phyloP scores from a whole-genome alignment of 2,888 invertebrate genomes.

The Saturnia japonica region DNA sequence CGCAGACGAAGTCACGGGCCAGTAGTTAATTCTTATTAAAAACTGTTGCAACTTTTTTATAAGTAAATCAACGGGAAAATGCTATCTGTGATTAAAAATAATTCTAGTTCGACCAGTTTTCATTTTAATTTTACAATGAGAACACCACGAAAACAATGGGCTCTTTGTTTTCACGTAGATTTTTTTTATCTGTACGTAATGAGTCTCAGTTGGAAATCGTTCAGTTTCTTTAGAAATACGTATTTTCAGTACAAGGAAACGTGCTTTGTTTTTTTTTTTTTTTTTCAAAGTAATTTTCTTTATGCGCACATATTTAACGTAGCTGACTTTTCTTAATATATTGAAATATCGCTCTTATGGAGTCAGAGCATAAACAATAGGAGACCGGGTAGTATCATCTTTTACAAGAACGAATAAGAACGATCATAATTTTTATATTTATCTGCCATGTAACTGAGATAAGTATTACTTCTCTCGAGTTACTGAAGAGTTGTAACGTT shows the following conservation, averaged over 20 bases:
- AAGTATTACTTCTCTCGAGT: too few relatives aligned
- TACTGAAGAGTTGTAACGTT: background rate
- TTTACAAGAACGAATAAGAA: too few relatives aligned
- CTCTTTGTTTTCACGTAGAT: background rate
- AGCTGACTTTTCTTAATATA: too few relatives aligned
- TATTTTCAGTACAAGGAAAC: background rate
- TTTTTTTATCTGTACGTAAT: background rate
- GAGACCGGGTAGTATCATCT: background rate
- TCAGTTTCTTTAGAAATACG: conserved; percentile 5
- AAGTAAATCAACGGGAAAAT: background rate
- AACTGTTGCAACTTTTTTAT: background rate
- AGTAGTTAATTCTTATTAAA: too few relatives aligned
- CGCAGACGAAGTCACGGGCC: too few relatives aligned
- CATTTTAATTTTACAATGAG: background rate
- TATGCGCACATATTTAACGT: background rate
- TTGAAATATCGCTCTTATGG: background rate
- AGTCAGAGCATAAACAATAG: background rate
- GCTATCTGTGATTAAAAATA: background rate
- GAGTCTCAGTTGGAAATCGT: background rate
- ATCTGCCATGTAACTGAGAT: too few relatives aligned
- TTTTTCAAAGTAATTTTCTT: background rate
- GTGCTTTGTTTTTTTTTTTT: background rate
- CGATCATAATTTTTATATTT: too few relatives aligned
- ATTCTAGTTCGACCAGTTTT: background rate
- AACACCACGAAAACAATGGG: background rate